A percentile compares a stretch with the other conserved stretches of the same genome.
phyloP scores from a whole-genome alignment of 1,140 invertebrate species.

The Neotoxoptera formosana region DNA sequence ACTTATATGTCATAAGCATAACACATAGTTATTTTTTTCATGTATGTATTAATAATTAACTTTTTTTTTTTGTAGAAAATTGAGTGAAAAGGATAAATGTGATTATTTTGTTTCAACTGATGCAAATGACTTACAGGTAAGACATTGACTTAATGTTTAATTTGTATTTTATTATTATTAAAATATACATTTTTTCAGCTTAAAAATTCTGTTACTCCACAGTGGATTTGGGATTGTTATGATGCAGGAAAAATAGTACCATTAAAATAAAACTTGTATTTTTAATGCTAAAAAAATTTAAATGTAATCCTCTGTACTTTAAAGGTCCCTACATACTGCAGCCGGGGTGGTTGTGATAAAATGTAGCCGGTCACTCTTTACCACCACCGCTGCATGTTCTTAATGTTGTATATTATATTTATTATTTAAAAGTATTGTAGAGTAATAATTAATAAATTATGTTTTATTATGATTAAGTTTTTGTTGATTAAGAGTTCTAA shows the following conservation, averaged over 20 bases:
- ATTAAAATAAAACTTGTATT: not conserved
- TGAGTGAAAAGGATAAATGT: constrained; percentile 37
- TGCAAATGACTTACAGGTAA: constrained; percentile 33
- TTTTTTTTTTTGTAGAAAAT: constrained; percentile 32
- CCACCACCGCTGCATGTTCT: no score
- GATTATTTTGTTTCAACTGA: constrained; percentile 55
- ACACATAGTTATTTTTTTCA: not conserved
- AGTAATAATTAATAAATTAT: not conserved
- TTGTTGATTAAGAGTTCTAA: not conserved
- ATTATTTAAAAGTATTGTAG: not conserved
- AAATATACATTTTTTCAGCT: constrained; percentile 27
- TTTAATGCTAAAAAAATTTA: no score
- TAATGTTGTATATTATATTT: not conserved
- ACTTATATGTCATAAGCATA: not conserved
- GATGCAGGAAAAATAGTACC: constrained; percentile 59
- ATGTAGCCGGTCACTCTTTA: no score
- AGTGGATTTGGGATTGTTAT: constrained; percentile 60
- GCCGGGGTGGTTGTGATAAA: no score
- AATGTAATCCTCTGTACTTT: not conserved
- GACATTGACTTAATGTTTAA: not conserved
- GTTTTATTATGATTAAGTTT: not conserved
- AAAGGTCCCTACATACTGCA: no score
- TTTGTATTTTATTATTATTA: not conserved
- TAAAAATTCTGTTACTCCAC: constrained; percentile 55
- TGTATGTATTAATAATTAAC: not conserved